A percentile compares a stretch with the other conserved stretches of the same genome.
These are phyloP conservation scores for Otolemur garnettii DNA, from an alignment of 2,113 vertebrate genomes.

Conservation along the genomic window DNA sequence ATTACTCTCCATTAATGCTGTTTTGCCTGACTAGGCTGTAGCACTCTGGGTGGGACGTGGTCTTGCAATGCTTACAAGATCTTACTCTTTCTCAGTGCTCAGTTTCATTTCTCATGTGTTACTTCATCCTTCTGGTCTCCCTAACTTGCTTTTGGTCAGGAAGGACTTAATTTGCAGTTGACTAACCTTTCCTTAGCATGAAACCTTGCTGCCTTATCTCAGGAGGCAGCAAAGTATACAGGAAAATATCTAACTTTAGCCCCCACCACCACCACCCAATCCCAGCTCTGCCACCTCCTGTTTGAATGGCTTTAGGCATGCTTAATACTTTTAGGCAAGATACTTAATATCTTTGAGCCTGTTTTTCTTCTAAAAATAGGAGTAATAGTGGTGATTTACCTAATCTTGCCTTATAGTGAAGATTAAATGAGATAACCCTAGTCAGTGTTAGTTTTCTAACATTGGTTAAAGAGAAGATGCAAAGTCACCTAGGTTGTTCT, in stretches of 20 bases:
- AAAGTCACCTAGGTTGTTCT: slow-evolving; percentile 26
- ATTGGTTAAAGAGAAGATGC: slow-evolving; percentile 1
- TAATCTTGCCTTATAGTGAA: background rate
- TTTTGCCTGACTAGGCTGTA: background rate
- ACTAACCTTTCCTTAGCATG: background rate
- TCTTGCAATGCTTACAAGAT: background rate
- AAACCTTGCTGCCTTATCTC: background rate
- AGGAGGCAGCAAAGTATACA: background rate
- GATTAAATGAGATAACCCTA: background rate
- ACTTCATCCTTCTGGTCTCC: background rate
- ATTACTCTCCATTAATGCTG: background rate
- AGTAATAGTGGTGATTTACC: background rate
- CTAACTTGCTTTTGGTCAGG: background rate
- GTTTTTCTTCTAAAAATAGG: background rate
- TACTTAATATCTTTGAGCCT: background rate
- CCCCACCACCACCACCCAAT: background rate
- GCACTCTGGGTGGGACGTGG: background rate
- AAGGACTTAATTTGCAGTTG: background rate
- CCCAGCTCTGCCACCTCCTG: background rate
- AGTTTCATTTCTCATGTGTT: background rate
- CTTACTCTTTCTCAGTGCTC: background rate
- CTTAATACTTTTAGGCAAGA: background rate
- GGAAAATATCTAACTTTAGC: background rate
- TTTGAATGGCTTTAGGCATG: background rate
- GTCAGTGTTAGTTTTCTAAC: background rate